A percentile compares a stretch with the other conserved stretches of the same genome.
Conservation (phyloP, 2,888 invertebrate species). For the Tiliacea aurago region DNA sequence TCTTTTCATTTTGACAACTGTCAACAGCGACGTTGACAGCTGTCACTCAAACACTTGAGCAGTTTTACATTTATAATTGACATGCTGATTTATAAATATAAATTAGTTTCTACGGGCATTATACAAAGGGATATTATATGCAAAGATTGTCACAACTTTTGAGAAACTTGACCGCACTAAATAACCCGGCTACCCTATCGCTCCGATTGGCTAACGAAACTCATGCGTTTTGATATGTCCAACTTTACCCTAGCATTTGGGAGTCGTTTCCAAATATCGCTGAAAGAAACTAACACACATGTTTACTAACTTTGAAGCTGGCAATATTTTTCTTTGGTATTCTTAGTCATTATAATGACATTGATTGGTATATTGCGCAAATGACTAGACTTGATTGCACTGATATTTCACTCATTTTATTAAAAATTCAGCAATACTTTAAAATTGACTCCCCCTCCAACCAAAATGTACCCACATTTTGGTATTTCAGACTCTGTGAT, state of each 20-base stretch:
- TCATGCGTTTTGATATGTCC: conserved; percentile 81
- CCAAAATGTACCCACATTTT: conserved; percentile 49
- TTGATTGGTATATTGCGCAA: conserved; percentile 3
- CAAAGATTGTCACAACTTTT: conserved; percentile 53
- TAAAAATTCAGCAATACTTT: conserved; percentile 26
- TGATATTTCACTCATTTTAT: background rate
- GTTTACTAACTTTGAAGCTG: background rate
- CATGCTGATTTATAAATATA: conserved; percentile 49
- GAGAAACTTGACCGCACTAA: conserved; percentile 67
- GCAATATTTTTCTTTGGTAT: conserved; percentile 40
- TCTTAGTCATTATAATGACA: background rate
- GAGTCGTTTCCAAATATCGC: conserved; percentile 28
- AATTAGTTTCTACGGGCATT: conserved; percentile 31
- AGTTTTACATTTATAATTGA: conserved; percentile 58
- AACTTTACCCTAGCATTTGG: conserved; percentile 72
- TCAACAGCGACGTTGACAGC: conserved; percentile 42
- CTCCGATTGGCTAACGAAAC: conserved; percentile 71
- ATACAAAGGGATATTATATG: conserved; percentile 29
- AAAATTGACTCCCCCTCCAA: conserved; percentile 27
- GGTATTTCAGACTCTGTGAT: conserved; percentile 56
- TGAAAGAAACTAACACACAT: conserved; percentile 3
- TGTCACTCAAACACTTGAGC: conserved; percentile 35
- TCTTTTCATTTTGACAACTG: conserved; percentile 33
- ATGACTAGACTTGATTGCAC: conserved; percentile 34
- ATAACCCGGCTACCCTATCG: conserved; percentile 82